Conservation (phyloP, 2,888 invertebrate genomes). For the Thera britannica region DNA sequence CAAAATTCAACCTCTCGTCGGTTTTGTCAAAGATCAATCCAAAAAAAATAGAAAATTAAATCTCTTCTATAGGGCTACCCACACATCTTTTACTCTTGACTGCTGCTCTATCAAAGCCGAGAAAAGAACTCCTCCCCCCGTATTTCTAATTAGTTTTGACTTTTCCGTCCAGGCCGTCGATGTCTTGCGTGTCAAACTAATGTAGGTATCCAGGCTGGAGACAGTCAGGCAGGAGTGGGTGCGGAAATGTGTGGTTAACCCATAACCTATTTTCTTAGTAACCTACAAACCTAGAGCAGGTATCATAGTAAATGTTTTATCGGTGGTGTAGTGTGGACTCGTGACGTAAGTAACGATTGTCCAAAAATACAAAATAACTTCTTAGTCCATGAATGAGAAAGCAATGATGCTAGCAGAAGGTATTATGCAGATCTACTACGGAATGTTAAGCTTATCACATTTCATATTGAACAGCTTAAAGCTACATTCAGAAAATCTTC, state of each 20-base stretch:
- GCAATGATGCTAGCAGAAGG: not conserved
- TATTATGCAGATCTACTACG: constrained; percentile 12
- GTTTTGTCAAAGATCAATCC: not conserved
- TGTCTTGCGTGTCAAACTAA: not conserved
- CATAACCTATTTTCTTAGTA: too few species aligned
- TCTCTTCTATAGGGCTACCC: not conserved
- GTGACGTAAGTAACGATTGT: not conserved
- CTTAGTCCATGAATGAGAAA: not conserved
- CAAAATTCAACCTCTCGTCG: not conserved
- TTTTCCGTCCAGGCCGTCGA: too few species aligned
- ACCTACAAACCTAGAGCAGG: too few species aligned
- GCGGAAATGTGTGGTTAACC: too few species aligned
- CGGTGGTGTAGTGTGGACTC: not conserved
- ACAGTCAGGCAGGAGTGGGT: too few species aligned
- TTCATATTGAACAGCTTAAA: constrained; percentile 87
- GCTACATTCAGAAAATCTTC: constrained; percentile 96
- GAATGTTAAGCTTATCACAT: constrained; percentile 15
- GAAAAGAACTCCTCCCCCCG: too few species aligned
- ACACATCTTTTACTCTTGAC: not conserved
- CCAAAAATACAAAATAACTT: not conserved
- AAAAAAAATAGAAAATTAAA: not conserved
- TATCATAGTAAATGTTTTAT: not conserved
- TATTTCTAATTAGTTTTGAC: too few species aligned
- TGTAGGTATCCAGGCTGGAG: too few species aligned
- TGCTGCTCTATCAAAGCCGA: too few species aligned